These are phyloP conservation scores for Varecia variegata DNA, from an alignment of 2,797 vertebrate species.

Conservation along the genomic window DNA sequence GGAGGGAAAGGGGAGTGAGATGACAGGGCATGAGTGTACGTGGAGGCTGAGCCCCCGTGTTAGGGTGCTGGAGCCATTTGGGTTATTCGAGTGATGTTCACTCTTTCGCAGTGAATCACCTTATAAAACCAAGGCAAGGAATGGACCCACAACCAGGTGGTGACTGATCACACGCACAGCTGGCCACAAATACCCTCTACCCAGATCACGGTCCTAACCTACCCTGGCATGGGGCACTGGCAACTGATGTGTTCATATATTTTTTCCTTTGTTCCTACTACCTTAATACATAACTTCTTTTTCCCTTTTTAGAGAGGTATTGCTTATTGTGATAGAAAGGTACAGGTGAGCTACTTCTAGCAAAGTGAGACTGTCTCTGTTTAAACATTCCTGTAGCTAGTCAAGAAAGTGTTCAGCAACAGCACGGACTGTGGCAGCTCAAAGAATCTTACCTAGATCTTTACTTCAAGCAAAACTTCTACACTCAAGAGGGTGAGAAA, in stretches of 20 bases:
- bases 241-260: background rate
- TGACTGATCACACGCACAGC: background rate
- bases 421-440: background rate
- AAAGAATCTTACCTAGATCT: background rate
- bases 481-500: background rate
- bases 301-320: background rate
- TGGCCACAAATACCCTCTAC: background rate
- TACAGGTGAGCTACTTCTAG: background rate
- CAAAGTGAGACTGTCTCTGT: background rate
- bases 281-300: background rate
- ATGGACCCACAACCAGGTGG: background rate
- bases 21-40: fast-evolving
- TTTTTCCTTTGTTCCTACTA: background rate
- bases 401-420: background rate
- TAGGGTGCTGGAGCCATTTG: background rate
- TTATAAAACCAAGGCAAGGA: background rate
- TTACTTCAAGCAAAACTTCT: background rate
- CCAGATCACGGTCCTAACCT: background rate
- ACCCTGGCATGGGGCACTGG: background rate
- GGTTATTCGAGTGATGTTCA: background rate
- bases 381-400: background rate
- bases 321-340: background rate
- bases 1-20: background rate
- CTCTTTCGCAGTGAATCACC: background rate
- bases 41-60: fast-evolving